Evolutionary conservation across 2,113 vertebrate genomes (phyloP), one percentile per base, ranked within the genome.

Genomic region (Pardalotus punctatus): DNA sequence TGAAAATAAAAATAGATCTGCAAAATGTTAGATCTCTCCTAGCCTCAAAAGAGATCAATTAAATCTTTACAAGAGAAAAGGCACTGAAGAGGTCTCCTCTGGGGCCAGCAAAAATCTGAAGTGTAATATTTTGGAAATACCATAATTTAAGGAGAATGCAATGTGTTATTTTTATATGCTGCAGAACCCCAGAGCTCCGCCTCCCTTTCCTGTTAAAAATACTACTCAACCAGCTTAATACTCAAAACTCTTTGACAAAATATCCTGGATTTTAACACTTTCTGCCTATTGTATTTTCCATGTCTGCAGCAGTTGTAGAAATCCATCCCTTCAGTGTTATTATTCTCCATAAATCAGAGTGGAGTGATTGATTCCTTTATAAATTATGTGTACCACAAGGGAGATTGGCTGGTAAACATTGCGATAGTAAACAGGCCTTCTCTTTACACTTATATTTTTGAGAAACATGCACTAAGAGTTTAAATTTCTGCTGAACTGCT

Each of bases 1-100:
- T 72, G 81, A 96, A 96, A 97, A 95, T 94, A 95, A 97, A 97
- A 97, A 93, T 87, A 96, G 58, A 65, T 85, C 92, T 86, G 69
- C 42, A 73, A 96, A 97, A 91, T 86, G 73, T 56, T 88, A 69
- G 61, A 88, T 93, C 74, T 90, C 51, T 72, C 48, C 66, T 78
- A 89, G 78, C 33, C 73, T 92, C 92, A 92, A 92, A 96, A 93
- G 88, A 93, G 70, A 88, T 96, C 84, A 85, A 80, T 70, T 88
- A 96, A 95, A 91, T 66, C 42, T 90, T 91, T 90, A 85, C 48
- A 87, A 90, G 81, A 90, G 70, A 62, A 79, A 91, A 91, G 40
- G 56, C 71, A 83, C 33, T 86, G 90, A 89, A 85, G 93, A 96
- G 53, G 36, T 73, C 80, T 90, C 81, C 36, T 33, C 57, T 57